A percentile compares a stretch with the other conserved stretches of the same genome.
Evolutionary conservation across 2,888 invertebrate species (phyloP).

Genomic region (Clivina fossor): DNA sequence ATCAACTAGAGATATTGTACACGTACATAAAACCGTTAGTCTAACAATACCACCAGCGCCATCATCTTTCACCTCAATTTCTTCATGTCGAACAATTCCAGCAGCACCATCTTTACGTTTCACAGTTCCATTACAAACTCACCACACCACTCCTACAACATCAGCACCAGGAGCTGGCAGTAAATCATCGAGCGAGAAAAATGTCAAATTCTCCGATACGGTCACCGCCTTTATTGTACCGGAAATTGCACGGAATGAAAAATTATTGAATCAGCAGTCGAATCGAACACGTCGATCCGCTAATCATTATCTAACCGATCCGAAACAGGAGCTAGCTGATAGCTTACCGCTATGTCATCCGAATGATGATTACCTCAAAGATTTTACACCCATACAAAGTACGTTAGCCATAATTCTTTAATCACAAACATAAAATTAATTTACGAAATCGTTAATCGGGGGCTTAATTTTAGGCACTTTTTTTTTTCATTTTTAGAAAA

Average conservation of each 20-base stretch:
- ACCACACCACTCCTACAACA: constrained; percentile 14
- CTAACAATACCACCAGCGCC: constrained; percentile 48
- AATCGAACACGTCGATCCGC: constrained; percentile 45
- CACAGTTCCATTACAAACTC: constrained; percentile 36
- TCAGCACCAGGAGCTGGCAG: constrained; percentile 1
- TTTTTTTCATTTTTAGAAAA: constrained; percentile 47
- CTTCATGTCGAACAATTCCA: too few species aligned
- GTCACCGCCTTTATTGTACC: constrained; percentile 81
- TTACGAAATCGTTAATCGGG: constrained; percentile 36
- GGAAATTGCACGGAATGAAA: constrained; percentile 54
- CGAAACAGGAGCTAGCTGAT: constrained; percentile 71
- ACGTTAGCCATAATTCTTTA: too few species aligned
- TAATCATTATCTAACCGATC: constrained; percentile 60
- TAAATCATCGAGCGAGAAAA: constrained; percentile 70
- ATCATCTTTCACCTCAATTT: constrained; percentile 18
- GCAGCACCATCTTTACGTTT: constrained; percentile 44
- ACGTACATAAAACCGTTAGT: constrained; percentile 43
- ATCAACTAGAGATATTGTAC: too few species aligned
- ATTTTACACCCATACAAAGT: constrained; percentile 66
- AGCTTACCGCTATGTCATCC: constrained; percentile 76
- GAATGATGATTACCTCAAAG: constrained; percentile 74
- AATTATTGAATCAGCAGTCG: constrained; percentile 41
- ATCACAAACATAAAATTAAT: too few species aligned
- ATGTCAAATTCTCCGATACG: constrained; percentile 85
- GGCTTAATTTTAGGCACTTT: constrained; percentile 37